Evolutionary conservation across 2,888 invertebrate genomes (phyloP).

Genomic region (Hirtodrosophila confusa): DNA sequence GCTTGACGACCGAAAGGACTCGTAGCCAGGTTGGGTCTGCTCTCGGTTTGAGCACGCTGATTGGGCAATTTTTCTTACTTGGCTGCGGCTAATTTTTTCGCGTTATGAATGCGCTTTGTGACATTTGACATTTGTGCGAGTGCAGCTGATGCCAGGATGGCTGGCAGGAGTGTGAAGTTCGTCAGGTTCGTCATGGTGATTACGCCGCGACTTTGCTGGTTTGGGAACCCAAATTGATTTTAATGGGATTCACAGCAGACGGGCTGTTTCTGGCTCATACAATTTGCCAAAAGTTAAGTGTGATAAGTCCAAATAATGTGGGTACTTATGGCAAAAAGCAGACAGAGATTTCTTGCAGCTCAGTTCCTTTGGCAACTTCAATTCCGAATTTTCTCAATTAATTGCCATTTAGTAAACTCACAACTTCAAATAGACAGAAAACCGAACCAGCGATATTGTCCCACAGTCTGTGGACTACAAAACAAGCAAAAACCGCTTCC

Average conservation of each 20-base stretch:
- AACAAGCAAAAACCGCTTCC: slow-evolving; percentile 24
- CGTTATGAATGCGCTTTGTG: slow-evolving; percentile 70
- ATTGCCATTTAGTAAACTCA: slow-evolving; percentile 56
- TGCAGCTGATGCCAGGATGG: slow-evolving; percentile 54
- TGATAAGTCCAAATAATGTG: slow-evolving; percentile 22
- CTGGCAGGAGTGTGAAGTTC: neutral
- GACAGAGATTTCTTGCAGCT: neutral
- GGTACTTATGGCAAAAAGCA: neutral
- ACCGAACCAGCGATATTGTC: slow-evolving; percentile 16
- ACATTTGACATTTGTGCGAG: slow-evolving; percentile 66
- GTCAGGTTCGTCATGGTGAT: slow-evolving; percentile 67
- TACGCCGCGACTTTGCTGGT: slow-evolving; percentile 14
- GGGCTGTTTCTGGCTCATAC: slow-evolving; percentile 11
- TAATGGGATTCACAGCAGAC: slow-evolving; percentile 25
- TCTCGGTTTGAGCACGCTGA: slow-evolving; percentile 48
- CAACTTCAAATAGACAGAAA: slow-evolving; percentile 34
- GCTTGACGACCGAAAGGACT: slow-evolving; percentile 73
- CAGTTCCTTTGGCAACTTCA: neutral
- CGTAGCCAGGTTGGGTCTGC: slow-evolving; percentile 20
- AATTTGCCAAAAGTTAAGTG: slow-evolving; percentile 32
- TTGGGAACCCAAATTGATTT: slow-evolving; percentile 52
- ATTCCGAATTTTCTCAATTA: slow-evolving; percentile 46
- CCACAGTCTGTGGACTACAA: slow-evolving; percentile 5
- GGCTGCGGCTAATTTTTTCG: slow-evolving; percentile 60
- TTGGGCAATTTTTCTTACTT: slow-evolving; percentile 70